Evolutionary conservation across 2,113 vertebrate species (phyloP), one percentile per base, ranked within the genome.

Genomic region (Puntigrus tetrazona): DNA sequence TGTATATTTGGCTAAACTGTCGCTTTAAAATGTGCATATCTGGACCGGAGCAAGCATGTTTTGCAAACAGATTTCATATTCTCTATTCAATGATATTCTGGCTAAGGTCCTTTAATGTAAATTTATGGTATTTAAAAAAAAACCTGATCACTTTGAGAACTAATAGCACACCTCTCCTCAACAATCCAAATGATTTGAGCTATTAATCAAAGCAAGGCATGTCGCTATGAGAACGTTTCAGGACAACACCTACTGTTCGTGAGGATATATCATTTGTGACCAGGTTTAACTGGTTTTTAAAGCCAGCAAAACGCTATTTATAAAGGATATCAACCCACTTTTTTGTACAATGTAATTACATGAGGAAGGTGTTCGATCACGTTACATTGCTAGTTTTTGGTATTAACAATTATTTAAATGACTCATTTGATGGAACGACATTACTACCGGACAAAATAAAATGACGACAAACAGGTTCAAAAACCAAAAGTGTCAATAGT

Each of bases 161-260:
- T 16, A 50, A 50, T 9, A 50, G 43, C 41, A 50, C 25, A 75
- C 72, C 36, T 73, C n/a, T 73, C n/a, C 43, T 45, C 16, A 50
- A 47, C 73, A 50, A 50, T 75, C 41, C 27, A 47, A n/a, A 2
- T 31, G 45, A 20, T 27, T 31, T 47, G 41, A 75, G 16, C 13
- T 0, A 4, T 67, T 8, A 80, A 67, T 67, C 14, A 80, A 67
- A 41, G 41, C 20, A 43, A 67, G 41, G 27, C 59, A 67, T 80
- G 11, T n/a, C 27, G 13, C 25, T 67, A 14, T 47, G 27, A 67
- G 9, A 80, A 65, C 3, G 25, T 20, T 80, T 78, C 27, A 34
- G 59, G 59, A 36, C 77, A 79, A 79, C 77, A 79, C 77, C 77
- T 79, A 61, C 43, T 79, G 38, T 67, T 65, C 16, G 18, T 29